Percentiles rank a stretch among this genome's conserved stretches.
Conservation (phyloP, 2,113 vertebrate genomes). For the Accipiter virgatus region DNA sequence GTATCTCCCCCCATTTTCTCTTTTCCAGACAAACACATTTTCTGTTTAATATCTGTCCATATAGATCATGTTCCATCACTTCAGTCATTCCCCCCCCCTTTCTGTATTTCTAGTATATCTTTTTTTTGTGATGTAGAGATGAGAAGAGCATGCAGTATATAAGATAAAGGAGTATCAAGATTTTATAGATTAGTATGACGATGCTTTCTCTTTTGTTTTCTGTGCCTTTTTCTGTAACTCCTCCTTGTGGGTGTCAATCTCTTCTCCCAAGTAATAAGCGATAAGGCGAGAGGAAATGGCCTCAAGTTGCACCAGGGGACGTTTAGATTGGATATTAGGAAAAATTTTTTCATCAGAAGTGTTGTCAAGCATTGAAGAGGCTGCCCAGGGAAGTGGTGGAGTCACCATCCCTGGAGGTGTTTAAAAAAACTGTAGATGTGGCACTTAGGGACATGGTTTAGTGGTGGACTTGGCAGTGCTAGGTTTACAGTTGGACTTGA, state of each 20-base stretch:
- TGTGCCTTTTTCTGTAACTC: not conserved
- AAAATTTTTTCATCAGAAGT: not conserved
- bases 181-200: not conserved
- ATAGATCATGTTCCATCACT: not conserved
- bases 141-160: not conserved
- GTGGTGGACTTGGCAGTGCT: not conserved
- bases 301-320: not conserved
- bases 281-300: not conserved
- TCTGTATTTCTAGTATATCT: not conserved
- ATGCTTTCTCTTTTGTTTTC: not conserved
- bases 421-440: not conserved
- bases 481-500: not conserved
- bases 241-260: accelerated
- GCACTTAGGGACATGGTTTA: no score
- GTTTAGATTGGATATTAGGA: not conserved
- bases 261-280: not conserved
- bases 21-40: not conserved
- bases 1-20: not conserved
- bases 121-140: not conserved
- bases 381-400: not conserved
- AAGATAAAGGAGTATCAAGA: not conserved
- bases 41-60: not conserved
- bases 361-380: not conserved
- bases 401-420: not conserved
- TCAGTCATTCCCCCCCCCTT: not conserved